Evolutionary conservation across 2,113 vertebrate genomes (phyloP).

Genomic region (Dasyprocta punctata): DNA sequence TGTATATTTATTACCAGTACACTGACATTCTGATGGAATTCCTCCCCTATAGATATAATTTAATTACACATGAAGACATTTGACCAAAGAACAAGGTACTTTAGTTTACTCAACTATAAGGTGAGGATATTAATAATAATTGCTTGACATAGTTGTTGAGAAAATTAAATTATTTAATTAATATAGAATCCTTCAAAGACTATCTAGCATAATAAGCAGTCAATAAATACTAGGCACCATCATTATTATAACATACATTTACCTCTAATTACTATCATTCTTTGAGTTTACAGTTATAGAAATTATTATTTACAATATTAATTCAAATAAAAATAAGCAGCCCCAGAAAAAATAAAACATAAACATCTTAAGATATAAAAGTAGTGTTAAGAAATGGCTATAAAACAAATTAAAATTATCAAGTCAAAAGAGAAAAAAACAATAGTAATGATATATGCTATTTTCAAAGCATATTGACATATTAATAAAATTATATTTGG

Average conservation of each 20-base stretch:
- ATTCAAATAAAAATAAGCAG: not conserved
- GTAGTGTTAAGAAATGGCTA: not conserved
- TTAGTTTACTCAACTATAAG: not conserved
- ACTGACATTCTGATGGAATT: not conserved
- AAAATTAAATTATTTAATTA: not conserved
- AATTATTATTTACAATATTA: not conserved
- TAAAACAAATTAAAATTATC: not conserved
- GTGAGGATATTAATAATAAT: not conserved
- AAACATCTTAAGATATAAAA: not conserved
- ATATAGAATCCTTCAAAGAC: not conserved
- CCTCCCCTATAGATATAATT: not conserved
- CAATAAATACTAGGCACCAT: not conserved
- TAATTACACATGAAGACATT: not conserved
- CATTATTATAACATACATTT: not conserved
- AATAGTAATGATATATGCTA: not conserved
- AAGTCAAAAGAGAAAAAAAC: not conserved
- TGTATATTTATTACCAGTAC: not conserved
- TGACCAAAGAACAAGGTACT: not conserved
- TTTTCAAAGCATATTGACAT: no score
- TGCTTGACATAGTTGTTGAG: not conserved
- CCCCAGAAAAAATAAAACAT: not conserved
- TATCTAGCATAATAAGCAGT: no score
- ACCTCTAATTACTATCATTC: not conserved
- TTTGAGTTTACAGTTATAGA: not conserved
- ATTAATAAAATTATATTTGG: no score